phyloP scores from a whole-genome alignment of 2,113 vertebrate species.

The Mirza zaza region DNA sequence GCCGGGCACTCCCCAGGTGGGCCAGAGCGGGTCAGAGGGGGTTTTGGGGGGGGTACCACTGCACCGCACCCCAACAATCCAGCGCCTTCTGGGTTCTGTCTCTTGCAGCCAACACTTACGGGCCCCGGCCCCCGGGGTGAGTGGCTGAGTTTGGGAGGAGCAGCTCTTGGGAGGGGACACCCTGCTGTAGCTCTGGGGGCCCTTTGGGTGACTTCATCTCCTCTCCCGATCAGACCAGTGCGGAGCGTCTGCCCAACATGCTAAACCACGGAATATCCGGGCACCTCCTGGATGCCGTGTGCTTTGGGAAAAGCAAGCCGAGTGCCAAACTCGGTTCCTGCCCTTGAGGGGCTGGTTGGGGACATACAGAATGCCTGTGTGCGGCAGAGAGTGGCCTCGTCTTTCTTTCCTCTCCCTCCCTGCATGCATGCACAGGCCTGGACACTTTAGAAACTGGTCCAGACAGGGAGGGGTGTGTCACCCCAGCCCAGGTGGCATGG shows the following conservation, averaged over 20 bases:
- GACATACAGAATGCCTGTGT: rapidly evolving
- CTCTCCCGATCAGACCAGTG: neutral
- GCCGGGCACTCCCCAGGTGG: too few relatives aligned
- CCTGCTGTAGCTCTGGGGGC: neutral
- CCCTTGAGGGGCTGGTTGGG: neutral
- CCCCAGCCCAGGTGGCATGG: neutral
- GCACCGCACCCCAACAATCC: rapidly evolving
- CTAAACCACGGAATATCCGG: neutral
- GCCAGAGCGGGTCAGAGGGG: neutral
- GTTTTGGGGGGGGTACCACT: too few relatives aligned
- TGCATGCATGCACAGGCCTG: neutral
- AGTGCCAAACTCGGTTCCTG: neutral
- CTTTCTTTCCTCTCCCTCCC: neutral
- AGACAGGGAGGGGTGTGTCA: neutral
- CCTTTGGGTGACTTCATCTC: neutral
- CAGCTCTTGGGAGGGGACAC: neutral
- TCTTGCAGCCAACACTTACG: neutral
- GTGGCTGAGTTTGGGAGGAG: neutral
- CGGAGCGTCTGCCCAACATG: neutral
- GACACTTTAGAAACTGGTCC: neutral
- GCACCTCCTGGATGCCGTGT: neutral
- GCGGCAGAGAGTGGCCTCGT: too few relatives aligned
- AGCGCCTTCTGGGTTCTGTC: neutral
- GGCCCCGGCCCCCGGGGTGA: too few relatives aligned
- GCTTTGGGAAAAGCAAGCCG: neutral